These are phyloP conservation scores for Podabrus alpinus DNA, from an alignment of 2,888 invertebrate genomes.

Conservation along the genomic window DNA sequence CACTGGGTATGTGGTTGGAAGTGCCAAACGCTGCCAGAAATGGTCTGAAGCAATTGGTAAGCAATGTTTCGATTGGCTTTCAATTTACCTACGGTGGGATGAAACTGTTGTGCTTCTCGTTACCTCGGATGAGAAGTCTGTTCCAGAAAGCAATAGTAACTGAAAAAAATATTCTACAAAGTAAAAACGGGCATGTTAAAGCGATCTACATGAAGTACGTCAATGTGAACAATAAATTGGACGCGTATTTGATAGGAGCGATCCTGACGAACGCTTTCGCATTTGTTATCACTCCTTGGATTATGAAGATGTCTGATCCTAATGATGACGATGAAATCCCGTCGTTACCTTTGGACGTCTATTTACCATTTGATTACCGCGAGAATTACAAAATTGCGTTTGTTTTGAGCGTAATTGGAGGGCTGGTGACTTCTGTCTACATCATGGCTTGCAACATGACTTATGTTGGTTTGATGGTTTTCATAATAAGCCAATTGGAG, in stretches of 20 bases:
- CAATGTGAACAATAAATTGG: neutral
- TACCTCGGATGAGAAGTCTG: neutral
- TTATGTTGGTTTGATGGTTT: neutral
- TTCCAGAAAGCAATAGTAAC: neutral
- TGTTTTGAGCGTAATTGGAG: neutral
- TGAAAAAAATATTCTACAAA: neutral
- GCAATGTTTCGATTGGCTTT: neutral
- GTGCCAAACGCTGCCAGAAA: neutral
- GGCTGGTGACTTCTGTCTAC: neutral
- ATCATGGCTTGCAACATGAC: neutral
- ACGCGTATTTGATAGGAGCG: neutral
- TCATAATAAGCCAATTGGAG: neutral
- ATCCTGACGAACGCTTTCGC: accelerated
- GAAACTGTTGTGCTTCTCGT: neutral
- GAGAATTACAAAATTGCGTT: neutral
- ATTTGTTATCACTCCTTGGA: neutral
- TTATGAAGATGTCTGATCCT: neutral
- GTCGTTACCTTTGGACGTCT: neutral
- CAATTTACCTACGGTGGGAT: neutral
- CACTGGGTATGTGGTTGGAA: neutral
- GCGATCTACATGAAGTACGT: neutral
- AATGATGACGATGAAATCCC: too few species aligned
- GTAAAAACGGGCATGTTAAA: neutral
- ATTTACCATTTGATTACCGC: neutral
- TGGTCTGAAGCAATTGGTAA: neutral